phyloP scores from a whole-genome alignment of 2,888 invertebrate species.

The Drosophila putrida region DNA sequence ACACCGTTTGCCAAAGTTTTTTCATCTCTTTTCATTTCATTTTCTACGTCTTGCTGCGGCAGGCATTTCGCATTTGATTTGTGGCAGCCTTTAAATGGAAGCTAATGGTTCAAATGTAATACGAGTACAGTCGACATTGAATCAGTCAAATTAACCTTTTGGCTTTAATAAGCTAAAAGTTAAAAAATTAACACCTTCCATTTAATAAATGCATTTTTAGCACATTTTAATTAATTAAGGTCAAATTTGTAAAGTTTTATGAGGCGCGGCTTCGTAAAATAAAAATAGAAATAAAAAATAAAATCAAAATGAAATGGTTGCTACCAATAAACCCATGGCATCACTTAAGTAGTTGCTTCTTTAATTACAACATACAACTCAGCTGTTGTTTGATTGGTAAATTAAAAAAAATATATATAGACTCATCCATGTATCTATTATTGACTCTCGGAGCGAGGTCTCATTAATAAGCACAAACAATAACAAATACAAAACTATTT shows the following conservation, averaged over 20 bases:
- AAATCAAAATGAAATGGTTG: constrained; percentile 2
- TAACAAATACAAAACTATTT: constrained; percentile 48
- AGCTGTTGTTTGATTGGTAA: constrained; percentile 20
- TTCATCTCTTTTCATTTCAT: constrained; percentile 24
- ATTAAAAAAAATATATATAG: constrained; percentile 32
- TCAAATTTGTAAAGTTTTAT: constrained; percentile 65
- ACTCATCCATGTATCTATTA: constrained; percentile 27
- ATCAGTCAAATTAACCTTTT: constrained; percentile 40
- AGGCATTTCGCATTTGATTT: constrained; percentile 52
- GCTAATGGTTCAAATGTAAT: constrained; percentile 50
- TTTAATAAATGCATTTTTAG: constrained; percentile 58
- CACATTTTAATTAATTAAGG: constrained; percentile 56
- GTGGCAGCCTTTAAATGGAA: constrained; percentile 58
- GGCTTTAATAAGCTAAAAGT: constrained; percentile 16
- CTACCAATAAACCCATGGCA: constrained; percentile 31
- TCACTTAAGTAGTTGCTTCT: constrained; percentile 29
- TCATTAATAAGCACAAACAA: constrained; percentile 56
- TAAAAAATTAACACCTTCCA: constrained; percentile 61
- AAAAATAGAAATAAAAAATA: constrained; percentile 6
- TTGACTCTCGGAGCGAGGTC: constrained; percentile 56
- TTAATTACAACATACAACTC: constrained; percentile 34
- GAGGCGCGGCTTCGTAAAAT: constrained; percentile 33
- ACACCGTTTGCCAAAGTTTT: constrained; percentile 49
- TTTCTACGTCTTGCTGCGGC: constrained; percentile 28
- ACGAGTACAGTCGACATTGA: constrained; percentile 60